phyloP scores from a whole-genome alignment of 2,888 invertebrate genomes.

The Plusia festucae region DNA sequence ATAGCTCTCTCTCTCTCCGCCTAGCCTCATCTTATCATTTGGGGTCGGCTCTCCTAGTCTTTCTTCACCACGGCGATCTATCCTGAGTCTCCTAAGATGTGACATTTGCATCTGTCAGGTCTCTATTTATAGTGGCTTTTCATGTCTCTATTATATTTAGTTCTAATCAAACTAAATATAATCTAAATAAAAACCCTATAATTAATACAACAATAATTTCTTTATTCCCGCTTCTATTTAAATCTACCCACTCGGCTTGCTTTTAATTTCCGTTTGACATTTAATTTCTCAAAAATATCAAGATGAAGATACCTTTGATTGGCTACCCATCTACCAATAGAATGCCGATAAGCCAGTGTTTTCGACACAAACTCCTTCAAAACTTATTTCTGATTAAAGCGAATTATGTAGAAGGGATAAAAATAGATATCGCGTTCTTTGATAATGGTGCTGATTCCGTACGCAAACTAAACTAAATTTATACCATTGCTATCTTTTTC shows the following conservation, averaged over 20 bases:
- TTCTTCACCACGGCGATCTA: too few species aligned
- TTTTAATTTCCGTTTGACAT: conserved; percentile 49
- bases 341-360: conserved; percentile 28
- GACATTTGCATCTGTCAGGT: too few species aligned
- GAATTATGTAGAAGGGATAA: conserved; percentile 1
- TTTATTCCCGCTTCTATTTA: neutral
- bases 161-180: neutral
- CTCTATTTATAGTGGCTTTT: too few species aligned
- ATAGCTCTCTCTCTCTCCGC: too few species aligned
- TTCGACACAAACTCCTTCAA: conserved; percentile 29
- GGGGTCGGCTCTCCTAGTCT: too few species aligned
- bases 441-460: too few species aligned
- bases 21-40: too few species aligned
- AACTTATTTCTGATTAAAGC: conserved; percentile 20
- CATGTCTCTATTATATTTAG: too few species aligned
- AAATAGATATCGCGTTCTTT: conserved; percentile 1
- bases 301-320: conserved; percentile 36
- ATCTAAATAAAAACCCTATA: neutral
- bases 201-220: neutral
- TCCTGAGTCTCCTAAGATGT: too few species aligned
- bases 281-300: conserved; percentile 33
- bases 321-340: conserved; percentile 26
- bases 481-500: too few species aligned
- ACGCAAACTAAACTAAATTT: too few species aligned
- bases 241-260: conserved; percentile 21